Percentiles rank a stretch among this genome's conserved stretches.
Evolutionary conservation across 2,888 invertebrate species (phyloP).

Genomic region (Erebia ligea): DNA sequence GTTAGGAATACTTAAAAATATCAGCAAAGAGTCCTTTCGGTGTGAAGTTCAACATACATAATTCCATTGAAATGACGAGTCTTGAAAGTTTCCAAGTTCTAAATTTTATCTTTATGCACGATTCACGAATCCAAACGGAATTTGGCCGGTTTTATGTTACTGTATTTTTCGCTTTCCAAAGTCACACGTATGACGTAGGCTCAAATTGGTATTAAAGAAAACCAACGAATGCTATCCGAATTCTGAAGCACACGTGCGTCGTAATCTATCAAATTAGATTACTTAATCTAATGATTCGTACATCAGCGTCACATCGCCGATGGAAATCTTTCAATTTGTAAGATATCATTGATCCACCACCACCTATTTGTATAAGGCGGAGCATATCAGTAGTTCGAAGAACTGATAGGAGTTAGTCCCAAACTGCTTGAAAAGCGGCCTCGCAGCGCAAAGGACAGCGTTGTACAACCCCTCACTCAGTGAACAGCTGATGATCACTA

Average conservation of each 20-base stretch:
- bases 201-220: slow-evolving; percentile 5
- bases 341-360: not conserved
- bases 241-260: not conserved
- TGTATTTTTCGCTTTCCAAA: not conserved
- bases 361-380: not conserved
- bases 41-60: no score
- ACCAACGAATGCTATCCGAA: not conserved
- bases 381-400: no score
- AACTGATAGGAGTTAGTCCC: no score
- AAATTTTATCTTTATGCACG: not conserved
- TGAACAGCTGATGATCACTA: no score
- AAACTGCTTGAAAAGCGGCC: no score
- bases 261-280: not conserved
- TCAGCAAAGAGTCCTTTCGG: no score
- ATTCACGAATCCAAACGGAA: not conserved
- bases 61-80: no score
- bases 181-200: not conserved
- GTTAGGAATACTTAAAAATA: no score
- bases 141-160: not conserved
- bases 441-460: no score
- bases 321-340: not conserved
- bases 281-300: not conserved
- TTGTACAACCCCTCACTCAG: no score
- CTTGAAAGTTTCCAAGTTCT: no score
- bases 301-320: not conserved